Conservation (phyloP, 1,140 invertebrate genomes). For the Neocloeon triangulifer region DNA sequence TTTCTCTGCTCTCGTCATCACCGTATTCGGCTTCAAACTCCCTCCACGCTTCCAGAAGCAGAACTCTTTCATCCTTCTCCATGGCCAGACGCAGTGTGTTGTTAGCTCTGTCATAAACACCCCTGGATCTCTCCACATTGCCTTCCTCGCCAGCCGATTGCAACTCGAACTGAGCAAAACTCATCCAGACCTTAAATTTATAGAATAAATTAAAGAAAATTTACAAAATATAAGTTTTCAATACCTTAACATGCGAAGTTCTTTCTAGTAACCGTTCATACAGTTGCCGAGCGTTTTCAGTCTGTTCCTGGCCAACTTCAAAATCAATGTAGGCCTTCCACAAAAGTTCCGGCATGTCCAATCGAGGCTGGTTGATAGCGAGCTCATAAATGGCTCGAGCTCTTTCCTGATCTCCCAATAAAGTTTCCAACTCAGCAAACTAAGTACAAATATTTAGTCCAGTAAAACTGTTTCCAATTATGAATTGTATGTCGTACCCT, state of each 20-base stretch:
- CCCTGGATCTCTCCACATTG: slow-evolving; percentile 37
- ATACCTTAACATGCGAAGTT: slow-evolving; percentile 90
- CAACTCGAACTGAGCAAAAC: slow-evolving; percentile 89
- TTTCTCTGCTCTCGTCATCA: slow-evolving; percentile 42
- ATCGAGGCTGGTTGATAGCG: slow-evolving; percentile 67
- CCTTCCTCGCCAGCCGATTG: slow-evolving; percentile 41
- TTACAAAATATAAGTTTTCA: not conserved
- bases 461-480: slow-evolving; percentile 8
- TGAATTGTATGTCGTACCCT: slow-evolving; percentile 29
- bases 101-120: slow-evolving; percentile 79
- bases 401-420: slow-evolving; percentile 79
- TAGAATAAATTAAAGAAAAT: too few relatives aligned
- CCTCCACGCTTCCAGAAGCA: slow-evolving; percentile 89
- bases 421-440: slow-evolving; percentile 94
- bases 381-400: slow-evolving; percentile 88
- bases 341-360: slow-evolving; percentile 97
- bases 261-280: slow-evolving; percentile 86
- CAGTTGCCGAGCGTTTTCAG: slow-evolving; percentile 63
- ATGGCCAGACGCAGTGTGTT: slow-evolving; percentile 41
- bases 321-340: slow-evolving; percentile 99
- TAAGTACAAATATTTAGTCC: slow-evolving; percentile 16
- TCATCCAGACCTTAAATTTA: slow-evolving; percentile 82
- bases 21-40: slow-evolving; percentile 79
- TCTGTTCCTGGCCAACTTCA: slow-evolving; percentile 85
- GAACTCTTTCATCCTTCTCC: slow-evolving; percentile 78